A percentile compares a stretch with the other conserved stretches of the same genome.
These are phyloP conservation scores for Uropsilus gracilis DNA, from an alignment of 2,113 vertebrate genomes.

Conservation along the genomic window DNA sequence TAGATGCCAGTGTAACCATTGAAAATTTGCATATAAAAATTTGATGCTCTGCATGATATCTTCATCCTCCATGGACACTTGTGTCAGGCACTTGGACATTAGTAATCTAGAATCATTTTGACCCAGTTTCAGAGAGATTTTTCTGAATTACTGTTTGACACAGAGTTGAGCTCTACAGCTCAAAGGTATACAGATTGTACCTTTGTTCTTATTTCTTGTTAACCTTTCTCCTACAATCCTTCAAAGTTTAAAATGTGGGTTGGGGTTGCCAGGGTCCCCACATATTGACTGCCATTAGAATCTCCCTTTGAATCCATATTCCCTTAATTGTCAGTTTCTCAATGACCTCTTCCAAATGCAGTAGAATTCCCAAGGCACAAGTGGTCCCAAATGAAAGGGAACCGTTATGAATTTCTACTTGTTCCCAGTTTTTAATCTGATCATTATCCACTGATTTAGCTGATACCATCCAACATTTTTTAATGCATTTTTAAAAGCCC, in stretches of 20 bases:
- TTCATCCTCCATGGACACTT: conserved; percentile 12
- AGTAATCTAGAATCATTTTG: neutral
- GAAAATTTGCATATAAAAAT: neutral
- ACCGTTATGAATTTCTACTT: neutral
- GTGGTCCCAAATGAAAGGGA: neutral
- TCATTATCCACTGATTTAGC: neutral
- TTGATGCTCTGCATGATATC: neutral
- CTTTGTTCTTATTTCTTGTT: neutral
- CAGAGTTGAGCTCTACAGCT: neutral
- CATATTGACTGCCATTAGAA: neutral
- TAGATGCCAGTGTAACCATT: neutral
- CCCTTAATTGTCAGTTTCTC: neutral
- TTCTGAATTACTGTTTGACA: neutral
- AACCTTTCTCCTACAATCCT: neutral
- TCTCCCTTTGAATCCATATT: neutral
- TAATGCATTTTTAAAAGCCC: neutral
- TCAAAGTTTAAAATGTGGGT: neutral
- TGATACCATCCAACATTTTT: neutral
- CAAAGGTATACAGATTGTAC: too few species aligned
- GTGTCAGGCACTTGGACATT: neutral
- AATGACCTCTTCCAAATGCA: neutral
- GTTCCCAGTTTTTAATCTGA: neutral
- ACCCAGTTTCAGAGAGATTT: neutral
- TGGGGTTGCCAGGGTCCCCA: neutral
- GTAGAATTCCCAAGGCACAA: neutral